A percentile compares a stretch with the other conserved stretches of the same genome.
These are phyloP conservation scores for Antedon mediterranea DNA, from an alignment of 53 echinoderm and acorn worm species.

Conservation along the genomic window DNA sequence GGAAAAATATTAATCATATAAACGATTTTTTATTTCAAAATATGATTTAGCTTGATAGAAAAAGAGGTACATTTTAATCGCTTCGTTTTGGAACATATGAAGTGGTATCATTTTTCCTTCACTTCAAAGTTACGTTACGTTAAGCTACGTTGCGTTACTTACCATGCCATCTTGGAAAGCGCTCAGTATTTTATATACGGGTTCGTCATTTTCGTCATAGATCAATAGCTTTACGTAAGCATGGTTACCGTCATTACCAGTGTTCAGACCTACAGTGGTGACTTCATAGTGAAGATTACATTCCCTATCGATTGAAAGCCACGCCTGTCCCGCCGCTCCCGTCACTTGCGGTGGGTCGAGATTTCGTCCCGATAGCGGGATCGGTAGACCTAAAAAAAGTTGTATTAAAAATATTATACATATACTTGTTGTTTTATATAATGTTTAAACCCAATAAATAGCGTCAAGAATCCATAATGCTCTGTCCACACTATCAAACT, in stretches of 20 bases:
- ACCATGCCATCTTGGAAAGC: constrained; percentile 67
- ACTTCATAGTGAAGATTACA: constrained; percentile 87
- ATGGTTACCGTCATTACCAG: constrained; percentile 30
- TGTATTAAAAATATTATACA: not conserved
- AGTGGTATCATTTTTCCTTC: too few relatives aligned
- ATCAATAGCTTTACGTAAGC: constrained; percentile 72
- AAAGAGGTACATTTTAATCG: too few relatives aligned
- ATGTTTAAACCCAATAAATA: too few relatives aligned
- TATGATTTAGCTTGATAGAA: too few relatives aligned
- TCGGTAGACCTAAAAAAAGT: constrained; percentile 52
- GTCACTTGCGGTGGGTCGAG: constrained; percentile 59
- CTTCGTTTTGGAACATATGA: too few relatives aligned
- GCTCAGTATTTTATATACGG: constrained; percentile 39
- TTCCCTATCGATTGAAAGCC: constrained; percentile 56
- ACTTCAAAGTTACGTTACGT: too few relatives aligned
- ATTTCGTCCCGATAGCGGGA: constrained; percentile 62
- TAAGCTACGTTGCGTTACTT: constrained; percentile 9
- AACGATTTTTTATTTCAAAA: too few relatives aligned
- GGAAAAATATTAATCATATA: too few relatives aligned
- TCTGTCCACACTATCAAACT: too few relatives aligned
- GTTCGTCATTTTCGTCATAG: constrained; percentile 27
- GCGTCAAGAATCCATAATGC: too few relatives aligned
- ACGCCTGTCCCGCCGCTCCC: constrained; percentile 83
- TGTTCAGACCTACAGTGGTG: constrained; percentile 57
- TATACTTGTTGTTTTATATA: not conserved